Evolutionary conservation across 2,797 vertebrate species (phyloP).

Genomic region (Periparus ater): DNA sequence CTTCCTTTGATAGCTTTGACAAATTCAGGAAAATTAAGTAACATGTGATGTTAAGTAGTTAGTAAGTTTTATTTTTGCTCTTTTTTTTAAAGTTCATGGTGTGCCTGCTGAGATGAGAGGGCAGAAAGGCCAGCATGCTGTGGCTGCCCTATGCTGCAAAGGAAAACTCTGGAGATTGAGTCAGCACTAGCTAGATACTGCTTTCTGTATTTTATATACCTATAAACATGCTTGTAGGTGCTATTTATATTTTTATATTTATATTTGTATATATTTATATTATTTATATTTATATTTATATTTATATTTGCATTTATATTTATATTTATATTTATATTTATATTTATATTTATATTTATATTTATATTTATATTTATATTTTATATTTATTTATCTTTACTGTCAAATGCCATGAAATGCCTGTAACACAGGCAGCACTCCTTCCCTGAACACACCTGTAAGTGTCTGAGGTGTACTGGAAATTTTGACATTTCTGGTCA

Average conservation of each 20-base stretch:
- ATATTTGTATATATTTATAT: no score
- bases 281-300: no score
- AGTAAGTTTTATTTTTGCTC: not conserved
- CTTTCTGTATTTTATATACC: not conserved
- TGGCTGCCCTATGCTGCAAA: not conserved
- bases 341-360: no score
- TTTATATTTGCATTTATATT: no score
- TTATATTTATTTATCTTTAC: not conserved
- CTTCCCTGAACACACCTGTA: not conserved
- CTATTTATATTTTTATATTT: no score
- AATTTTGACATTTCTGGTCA: not conserved
- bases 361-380: no score
- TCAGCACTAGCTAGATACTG: not conserved
- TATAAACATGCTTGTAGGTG: not conserved
- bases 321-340: no score
- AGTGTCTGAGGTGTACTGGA: not conserved
- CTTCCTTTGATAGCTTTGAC: not conserved
- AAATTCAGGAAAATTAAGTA: not conserved
- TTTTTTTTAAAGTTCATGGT: fast-evolving
- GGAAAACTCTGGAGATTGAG: not conserved
- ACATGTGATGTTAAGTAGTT: not conserved
- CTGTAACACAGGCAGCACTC: not conserved
- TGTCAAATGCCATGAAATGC: not conserved
- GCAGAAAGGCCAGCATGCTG: not conserved
- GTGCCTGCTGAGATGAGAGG: not conserved